Evolutionary conservation across 2,888 invertebrate genomes (phyloP), one percentile per base, ranked within the genome.

Genomic region (Mythimna lalbum): DNA sequence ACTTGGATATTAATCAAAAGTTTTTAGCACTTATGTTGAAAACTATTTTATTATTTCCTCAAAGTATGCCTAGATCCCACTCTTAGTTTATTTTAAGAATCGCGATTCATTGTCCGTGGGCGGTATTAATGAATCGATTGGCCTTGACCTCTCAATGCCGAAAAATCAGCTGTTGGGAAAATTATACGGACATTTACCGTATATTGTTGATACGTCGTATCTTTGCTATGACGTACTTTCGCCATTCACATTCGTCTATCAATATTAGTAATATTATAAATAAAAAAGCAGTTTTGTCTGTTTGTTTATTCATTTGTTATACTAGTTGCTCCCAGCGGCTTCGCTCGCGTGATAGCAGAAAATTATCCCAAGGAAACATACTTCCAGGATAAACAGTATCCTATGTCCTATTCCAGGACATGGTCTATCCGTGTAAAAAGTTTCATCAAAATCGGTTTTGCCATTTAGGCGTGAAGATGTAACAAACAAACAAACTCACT

Each of bases 91-190:
- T 75, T 69, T 69, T 60, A 7, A 27, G 74, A 50, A 60, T 63
- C 59, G 53, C 59, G 50, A 69, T 50, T 36, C 69, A 33, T 50
- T 9, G 33, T 33, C 27, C 50, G 61, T 36, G 67, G 49, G n/a
- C 31, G 52, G 57, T 10, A 57, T 36, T 63, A 57, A 76, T 70
- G 49, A 63, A 65, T 76, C 71, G 57, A 76, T 77, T 23, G 33
- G 33, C 76, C 77, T 77, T 77, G 77, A 71, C 65, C 76, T 50
- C 53, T 53, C 63, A 33, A 60, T 59, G 61, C 27, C 69, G 52
- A 27, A 21, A 43, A n/a, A 69, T 60, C 76, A 76, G 76, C 76
- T 50, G 76, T 33, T 57, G 6, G 19, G n/a, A 47, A 27, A 36
- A n/a, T 47, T 59, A 73, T 47, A 21, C 12, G 36, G 36, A 47